Percentiles rank a stretch among this genome's conserved stretches.
Evolutionary conservation across 2,797 vertebrate species (phyloP).

Genomic region (Nyctibius grandis): DNA sequence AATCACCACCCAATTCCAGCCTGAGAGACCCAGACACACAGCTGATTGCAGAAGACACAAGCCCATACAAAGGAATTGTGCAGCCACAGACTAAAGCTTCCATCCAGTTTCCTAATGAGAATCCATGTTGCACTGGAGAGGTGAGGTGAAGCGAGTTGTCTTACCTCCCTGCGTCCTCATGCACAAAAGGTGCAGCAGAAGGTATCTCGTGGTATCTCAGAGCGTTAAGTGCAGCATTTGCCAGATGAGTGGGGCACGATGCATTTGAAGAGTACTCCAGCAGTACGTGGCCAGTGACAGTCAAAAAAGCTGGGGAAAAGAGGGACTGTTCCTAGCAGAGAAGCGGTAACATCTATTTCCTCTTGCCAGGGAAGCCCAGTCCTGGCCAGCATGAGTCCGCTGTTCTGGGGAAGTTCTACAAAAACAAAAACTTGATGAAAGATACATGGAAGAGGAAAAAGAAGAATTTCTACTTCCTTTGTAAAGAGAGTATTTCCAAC

Average conservation of each 20-base stretch:
- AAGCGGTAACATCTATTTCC: neutral
- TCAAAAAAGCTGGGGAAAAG: neutral
- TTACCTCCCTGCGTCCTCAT: constrained; percentile 16
- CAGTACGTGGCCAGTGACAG: neutral
- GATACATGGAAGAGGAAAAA: neutral
- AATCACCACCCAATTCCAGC: neutral
- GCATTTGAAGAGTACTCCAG: neutral
- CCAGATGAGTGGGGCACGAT: neutral
- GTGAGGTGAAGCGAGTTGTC: neutral
- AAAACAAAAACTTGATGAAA: neutral
- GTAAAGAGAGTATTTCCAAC: neutral
- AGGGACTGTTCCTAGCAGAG: neutral
- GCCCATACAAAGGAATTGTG: neutral
- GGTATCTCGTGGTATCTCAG: neutral
- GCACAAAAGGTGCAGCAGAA: neutral
- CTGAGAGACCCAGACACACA: neutral
- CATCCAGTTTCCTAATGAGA: neutral
- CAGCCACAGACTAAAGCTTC: constrained; percentile 38
- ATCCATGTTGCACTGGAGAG: neutral
- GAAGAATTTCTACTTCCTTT: neutral
- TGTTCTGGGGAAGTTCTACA: neutral
- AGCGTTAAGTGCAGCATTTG: neutral
- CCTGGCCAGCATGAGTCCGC: neutral
- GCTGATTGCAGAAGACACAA: neutral
- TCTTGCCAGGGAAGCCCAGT: neutral